Evolutionary conservation across 1,140 invertebrate species (phyloP), one percentile per base, ranked within the genome.

Genomic region (Zaprionus africanus): DNA sequence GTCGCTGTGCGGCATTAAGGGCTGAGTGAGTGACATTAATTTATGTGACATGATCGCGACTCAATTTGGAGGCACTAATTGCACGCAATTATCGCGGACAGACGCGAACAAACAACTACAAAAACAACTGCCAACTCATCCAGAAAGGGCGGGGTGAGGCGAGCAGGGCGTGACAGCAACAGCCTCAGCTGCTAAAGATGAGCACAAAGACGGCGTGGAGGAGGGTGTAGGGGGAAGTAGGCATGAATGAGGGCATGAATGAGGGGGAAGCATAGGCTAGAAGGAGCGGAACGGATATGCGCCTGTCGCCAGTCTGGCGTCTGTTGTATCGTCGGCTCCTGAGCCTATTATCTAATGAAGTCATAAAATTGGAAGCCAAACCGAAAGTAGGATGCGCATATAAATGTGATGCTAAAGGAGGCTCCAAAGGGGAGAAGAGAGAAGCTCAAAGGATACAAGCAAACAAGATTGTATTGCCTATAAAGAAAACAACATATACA

Each of bases 301-400:
- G 62, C 26, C 15, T 65, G 60, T 41, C 73, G 73, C 67, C 74
- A 76, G 82, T 51, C 83, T 85, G 82, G 61, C 81, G 66, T 17
- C 26, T 62, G 46, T 24, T 34, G 36, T 17, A 34, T 34, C 15
- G 56, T 62, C 46, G 67, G 53, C 56, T 72, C 56, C 61, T 60
- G 69, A 68, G 49, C 64, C 79, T 70, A 76, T 78, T 64, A 64
- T 79, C 84, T 72, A 78, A 88, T 87, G 74, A 81, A 78, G 78
- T 88, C 85, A 87, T 88, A 65, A 80, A 80, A 83, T 77, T 78
- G 70, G 69, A 60, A 76, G 54, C 61, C 80, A 80, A 72, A 26
- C 41, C 60, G 64, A 71, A 66, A 81, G 49, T 17, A 62, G 62
- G 65, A 74, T 62, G 41, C 41, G 71, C 71, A 74, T 61, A 73